Conservation (phyloP, 1,140 invertebrate species). For the Theocolax elegans region DNA sequence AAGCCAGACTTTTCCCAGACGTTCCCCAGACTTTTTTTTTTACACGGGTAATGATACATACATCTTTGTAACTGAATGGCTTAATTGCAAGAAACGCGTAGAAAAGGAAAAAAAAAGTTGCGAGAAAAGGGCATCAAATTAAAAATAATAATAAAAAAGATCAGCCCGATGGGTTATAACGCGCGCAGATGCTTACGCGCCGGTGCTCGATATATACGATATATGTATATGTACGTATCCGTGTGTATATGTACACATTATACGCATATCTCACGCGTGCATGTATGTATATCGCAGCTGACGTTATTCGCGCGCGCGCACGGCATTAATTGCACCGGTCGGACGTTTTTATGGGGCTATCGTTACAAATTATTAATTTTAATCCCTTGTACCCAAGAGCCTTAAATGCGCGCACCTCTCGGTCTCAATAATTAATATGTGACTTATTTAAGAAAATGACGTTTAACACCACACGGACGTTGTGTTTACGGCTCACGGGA, state of each 20-base stretch:
- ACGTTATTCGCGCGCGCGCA: constrained; percentile 11
- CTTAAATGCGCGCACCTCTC: neutral
- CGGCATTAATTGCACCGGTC: constrained; percentile 23
- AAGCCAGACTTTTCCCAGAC: too few relatives aligned
- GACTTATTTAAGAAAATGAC: constrained; percentile 33
- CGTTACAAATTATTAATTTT: constrained; percentile 42
- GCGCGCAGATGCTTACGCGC: neutral
- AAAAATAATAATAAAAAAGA: neutral
- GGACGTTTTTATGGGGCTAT: constrained; percentile 37
- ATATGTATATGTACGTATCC: neutral
- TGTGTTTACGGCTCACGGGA: constrained; percentile 20
- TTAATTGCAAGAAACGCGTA: constrained; percentile 9
- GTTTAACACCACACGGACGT: constrained; percentile 8
- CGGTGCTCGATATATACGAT: neutral
- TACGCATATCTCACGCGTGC: constrained; percentile 3
- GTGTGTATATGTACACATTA: constrained; percentile 25
- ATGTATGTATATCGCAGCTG: constrained; percentile 21
- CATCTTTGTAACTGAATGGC: constrained; percentile 23
- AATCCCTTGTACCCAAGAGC: constrained; percentile 18
- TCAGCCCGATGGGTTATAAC: neutral
- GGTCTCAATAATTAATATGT: constrained; percentile 35
- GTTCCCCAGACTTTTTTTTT: too few relatives aligned
- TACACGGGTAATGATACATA: constrained; percentile 12
- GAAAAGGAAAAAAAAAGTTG: neutral
- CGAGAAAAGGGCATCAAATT: neutral